These are phyloP conservation scores for Phlogophora meticulosa DNA, from an alignment of 2,888 invertebrate species.

Conservation along the genomic window DNA sequence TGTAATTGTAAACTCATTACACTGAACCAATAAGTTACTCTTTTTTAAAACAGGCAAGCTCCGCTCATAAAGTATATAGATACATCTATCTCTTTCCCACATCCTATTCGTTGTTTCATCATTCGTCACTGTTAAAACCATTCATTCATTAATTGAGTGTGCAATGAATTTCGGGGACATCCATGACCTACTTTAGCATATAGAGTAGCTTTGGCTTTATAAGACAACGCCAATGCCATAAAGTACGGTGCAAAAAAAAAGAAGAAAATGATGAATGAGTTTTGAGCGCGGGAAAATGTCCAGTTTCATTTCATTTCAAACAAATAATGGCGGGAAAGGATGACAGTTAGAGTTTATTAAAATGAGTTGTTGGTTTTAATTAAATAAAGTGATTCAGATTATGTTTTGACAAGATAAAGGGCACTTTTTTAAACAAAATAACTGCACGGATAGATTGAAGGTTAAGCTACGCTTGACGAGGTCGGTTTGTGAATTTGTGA, in stretches of 20 bases:
- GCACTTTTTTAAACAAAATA: no score
- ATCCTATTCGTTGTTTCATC: conserved; percentile 46
- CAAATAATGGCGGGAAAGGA: conserved; percentile 20
- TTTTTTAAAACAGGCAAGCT: conserved; percentile 37
- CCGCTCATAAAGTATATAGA: conserved; percentile 11
- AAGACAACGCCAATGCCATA: conserved; percentile 41
- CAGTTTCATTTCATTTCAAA: conserved; percentile 12
- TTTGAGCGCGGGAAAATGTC: conserved; percentile 17
- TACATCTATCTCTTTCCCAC: conserved; percentile 52
- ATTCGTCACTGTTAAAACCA: conserved; percentile 66
- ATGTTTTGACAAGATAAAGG: neutral
- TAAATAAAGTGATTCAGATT: neutral
- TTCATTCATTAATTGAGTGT: conserved; percentile 75
- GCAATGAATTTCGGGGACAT: conserved; percentile 75
- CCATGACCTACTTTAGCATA: conserved; percentile 75
- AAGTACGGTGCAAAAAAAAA: conserved; percentile 31
- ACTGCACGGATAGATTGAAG: no score
- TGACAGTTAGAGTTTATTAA: neutral
- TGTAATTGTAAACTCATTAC: no score
- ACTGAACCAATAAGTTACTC: no score
- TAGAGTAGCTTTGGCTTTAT: conserved; percentile 60
- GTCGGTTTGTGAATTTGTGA: no score
- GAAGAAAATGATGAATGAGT: conserved; percentile 18
- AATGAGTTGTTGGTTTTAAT: neutral
- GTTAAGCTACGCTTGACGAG: no score